Percentiles rank a stretch among this genome's conserved stretches.
phyloP scores from a whole-genome alignment of 1,140 invertebrate genomes.

The Cotesia vestalis region DNA sequence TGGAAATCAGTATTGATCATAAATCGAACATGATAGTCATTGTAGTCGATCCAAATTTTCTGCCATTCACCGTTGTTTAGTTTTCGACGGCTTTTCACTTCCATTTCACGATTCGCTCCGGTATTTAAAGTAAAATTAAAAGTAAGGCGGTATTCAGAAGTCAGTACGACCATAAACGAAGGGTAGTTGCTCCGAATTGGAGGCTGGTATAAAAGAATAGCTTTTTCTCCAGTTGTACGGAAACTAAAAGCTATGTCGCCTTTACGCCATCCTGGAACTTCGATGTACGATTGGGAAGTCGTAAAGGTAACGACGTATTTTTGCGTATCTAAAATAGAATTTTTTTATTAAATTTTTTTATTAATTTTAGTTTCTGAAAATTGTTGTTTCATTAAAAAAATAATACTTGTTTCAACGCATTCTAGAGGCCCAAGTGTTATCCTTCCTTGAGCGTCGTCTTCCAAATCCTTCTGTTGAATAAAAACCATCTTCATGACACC shows the following conservation, averaged over 20 bases:
- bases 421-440: slow-evolving; percentile 90
- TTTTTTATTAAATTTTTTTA: slow-evolving; percentile 24
- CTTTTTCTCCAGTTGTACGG: slow-evolving; percentile 87
- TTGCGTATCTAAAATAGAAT: slow-evolving; percentile 78
- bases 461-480: slow-evolving; percentile 83
- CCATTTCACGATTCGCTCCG: slow-evolving; percentile 78
- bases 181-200: slow-evolving; percentile 87
- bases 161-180: slow-evolving; percentile 88
- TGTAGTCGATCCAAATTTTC: slow-evolving; percentile 93
- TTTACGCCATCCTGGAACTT: slow-evolving; percentile 90
- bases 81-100: slow-evolving; percentile 81
- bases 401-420: slow-evolving; percentile 92
- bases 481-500: slow-evolving; percentile 92
- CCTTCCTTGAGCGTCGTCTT: slow-evolving; percentile 81
- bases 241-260: slow-evolving; percentile 93
- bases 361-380: background rate
- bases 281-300: slow-evolving; percentile 89
- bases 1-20: slow-evolving; percentile 89
- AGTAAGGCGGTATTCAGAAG: slow-evolving; percentile 82
- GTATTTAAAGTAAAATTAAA: slow-evolving; percentile 92
- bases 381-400: background rate
- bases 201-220: slow-evolving; percentile 89
- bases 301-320: slow-evolving; percentile 93
- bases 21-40: slow-evolving; percentile 92
- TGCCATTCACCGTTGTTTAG: slow-evolving; percentile 94